Base-by-base conservation (phyloP, 2,113 vertebrate species). In the Mungos mungo region DNA sequence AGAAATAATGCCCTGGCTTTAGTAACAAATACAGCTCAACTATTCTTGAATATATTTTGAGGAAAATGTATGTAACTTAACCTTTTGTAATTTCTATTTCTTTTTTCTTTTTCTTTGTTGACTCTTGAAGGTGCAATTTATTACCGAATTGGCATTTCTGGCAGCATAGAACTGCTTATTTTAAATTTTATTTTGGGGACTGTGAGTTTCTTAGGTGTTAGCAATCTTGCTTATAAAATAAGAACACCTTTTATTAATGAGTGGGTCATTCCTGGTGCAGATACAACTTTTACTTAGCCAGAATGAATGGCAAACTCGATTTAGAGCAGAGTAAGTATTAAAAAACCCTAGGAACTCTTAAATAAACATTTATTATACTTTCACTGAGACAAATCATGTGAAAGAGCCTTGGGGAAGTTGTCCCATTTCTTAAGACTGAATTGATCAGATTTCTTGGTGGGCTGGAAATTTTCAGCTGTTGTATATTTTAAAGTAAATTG, bases 401-500 rank as follows among this genome's bases (percentile, higher is more conserved):
- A 94, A 94, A 97, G 76, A 97, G 66, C 45, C 63, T 47, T 71
- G 54, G 86, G 31, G 16, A 88, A 76, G 83, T 93, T 87, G 97
- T 16, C 38, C 84, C 81, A 4, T 72, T 11, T 97, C 97, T 97
- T 83, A 60, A 60, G 57, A 41, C 84, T 95, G 16, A 95, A 14
- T 87, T 91, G 94, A 96, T 97, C 93, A 91, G 54, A 91, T 96
- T 92, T 91, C 93, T 96, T 65, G 52, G 38, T 95, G 97, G 97
- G 47, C 96, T 98, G 97, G 80, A 97, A 88, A 93, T 97, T 97
- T 98, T 95, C 93, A 97, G 95, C 38, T 5, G 0, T 83, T 96
- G 50, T 96, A 90, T 96, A 85, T 97, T 98, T 98, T 98, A 96
- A 82, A 89, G 74, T 97, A 98, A 98, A 98, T 98, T 98, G 97